Conservation (phyloP, 2,797 vertebrate genomes). For the Chelonia mydas region DNA sequence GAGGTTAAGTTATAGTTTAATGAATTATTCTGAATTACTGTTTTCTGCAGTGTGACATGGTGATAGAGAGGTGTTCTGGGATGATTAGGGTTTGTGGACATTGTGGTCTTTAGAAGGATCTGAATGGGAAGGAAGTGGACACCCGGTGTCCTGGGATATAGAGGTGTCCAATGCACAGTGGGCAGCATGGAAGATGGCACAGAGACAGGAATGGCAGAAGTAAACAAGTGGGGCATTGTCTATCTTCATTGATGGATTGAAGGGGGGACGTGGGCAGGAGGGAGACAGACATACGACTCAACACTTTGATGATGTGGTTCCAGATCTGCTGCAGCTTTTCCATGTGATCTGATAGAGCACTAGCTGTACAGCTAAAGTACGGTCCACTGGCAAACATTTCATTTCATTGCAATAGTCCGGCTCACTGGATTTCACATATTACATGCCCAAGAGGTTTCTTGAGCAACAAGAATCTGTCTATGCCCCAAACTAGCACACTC, state of each 20-base stretch:
- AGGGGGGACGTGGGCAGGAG: background rate
- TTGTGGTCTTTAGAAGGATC: background rate
- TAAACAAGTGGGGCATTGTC: background rate
- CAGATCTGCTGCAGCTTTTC: background rate
- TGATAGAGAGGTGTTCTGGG: background rate
- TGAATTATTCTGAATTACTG: background rate
- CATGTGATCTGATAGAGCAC: rapidly evolving
- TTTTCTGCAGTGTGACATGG: background rate
- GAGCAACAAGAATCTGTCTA: background rate
- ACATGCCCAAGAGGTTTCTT: background rate
- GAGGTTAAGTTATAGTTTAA: background rate
- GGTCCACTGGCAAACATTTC: background rate
- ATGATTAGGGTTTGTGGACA: background rate
- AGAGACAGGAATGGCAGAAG: background rate
- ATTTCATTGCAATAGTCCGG: background rate
- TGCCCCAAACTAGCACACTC: background rate
- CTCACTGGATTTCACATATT: background rate
- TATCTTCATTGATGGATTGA: background rate
- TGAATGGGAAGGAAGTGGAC: background rate
- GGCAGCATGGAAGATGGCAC: background rate
- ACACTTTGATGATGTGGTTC: background rate
- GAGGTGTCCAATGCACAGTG: background rate
- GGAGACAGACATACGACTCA: background rate
- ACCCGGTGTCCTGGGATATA: background rate
- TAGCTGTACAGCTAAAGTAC: background rate